Evolutionary conservation across 2,797 vertebrate species (phyloP).

Genomic region (Glyptemys insculpta): DNA sequence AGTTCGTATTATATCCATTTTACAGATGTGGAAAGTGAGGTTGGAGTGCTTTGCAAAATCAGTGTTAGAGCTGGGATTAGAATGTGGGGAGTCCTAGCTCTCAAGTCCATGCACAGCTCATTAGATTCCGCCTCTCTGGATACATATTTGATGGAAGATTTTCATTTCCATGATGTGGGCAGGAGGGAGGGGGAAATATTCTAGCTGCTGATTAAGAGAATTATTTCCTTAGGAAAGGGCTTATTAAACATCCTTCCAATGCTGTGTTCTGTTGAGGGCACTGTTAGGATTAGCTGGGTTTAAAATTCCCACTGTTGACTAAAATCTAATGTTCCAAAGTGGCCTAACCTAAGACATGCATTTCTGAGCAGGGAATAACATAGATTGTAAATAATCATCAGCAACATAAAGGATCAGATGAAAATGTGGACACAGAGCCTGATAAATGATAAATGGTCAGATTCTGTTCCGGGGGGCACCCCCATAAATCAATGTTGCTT

Average conservation of each 20-base stretch:
- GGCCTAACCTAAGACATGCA: not conserved
- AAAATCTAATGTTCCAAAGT: constrained; percentile 29
- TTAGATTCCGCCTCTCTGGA: not conserved
- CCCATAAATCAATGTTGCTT: not conserved
- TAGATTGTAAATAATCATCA: not conserved
- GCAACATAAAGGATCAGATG: not conserved
- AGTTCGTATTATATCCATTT: not conserved
- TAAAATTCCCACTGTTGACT: constrained; percentile 29
- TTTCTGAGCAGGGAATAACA: not conserved
- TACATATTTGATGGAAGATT: not conserved
- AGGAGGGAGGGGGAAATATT: not conserved
- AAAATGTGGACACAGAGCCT: not conserved
- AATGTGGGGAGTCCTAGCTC: not conserved
- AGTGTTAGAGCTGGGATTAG: not conserved
- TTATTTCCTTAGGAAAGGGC: constrained; percentile 6
- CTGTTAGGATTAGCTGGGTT: not conserved
- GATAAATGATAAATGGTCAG: not conserved
- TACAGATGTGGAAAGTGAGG: not conserved
- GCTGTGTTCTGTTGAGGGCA: not conserved
- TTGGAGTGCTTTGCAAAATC: not conserved
- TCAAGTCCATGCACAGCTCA: rapidly evolving
- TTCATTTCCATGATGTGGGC: not conserved
- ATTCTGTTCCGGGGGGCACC: not conserved
- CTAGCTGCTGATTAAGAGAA: constrained; percentile 4
- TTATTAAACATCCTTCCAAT: not conserved